Evolutionary conservation across 2,113 vertebrate species (phyloP).

Genomic region (Rhinopithecus roxellana): DNA sequence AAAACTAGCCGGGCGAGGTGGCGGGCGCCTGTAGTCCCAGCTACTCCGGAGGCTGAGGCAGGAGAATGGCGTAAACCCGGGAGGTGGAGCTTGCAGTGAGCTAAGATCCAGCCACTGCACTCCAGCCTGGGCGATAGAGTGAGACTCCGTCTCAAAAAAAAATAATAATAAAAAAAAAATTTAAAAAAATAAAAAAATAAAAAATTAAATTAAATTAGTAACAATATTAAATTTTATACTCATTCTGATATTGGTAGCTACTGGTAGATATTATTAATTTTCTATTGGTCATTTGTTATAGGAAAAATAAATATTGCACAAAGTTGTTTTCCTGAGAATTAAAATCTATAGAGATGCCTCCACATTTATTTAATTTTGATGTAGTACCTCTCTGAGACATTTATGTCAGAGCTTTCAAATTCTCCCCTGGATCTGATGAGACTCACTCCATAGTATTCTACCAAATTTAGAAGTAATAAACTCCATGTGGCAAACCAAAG

Average conservation of each 20-base stretch:
- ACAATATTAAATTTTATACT: not conserved
- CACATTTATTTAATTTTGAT: slow-evolving; percentile 37
- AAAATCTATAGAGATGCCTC: not conserved
- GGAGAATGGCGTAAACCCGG: no score
- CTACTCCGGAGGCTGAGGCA: no score
- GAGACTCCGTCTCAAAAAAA: no score
- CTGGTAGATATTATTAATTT: not conserved
- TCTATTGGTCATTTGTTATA: not conserved
- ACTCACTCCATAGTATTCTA: not conserved
- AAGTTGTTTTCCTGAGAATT: not conserved
- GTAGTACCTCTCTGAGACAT: not conserved
- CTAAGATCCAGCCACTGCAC: no score
- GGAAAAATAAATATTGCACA: not conserved
- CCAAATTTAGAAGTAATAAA: slow-evolving; percentile 46
- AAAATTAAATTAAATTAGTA: no score
- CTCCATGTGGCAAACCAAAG: not conserved
- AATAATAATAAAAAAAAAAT: no score
- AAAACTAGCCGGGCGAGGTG: no score
- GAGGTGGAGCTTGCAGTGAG: no score
- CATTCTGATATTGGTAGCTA: not conserved
- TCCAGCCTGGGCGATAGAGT: no score
- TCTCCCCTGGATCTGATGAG: not conserved
- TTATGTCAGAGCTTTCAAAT: not conserved
- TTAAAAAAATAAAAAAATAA: no score
- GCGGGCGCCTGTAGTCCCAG: no score